These are phyloP conservation scores for Amphilophus citrinellus DNA, from an alignment of 2,113 vertebrate genomes.

Conservation along the genomic window DNA sequence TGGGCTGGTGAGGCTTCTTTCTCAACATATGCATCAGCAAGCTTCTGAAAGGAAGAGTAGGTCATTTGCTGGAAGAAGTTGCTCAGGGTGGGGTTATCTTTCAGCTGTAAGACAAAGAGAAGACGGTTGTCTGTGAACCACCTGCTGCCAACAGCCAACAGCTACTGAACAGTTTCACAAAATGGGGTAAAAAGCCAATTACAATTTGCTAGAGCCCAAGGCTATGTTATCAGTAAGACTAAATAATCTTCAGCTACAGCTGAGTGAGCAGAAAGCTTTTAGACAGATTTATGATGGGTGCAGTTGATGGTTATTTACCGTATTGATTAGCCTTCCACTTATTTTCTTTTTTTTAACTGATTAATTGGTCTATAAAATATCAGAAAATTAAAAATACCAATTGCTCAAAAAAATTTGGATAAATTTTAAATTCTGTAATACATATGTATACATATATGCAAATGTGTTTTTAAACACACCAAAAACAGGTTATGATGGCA, in stretches of 20 bases:
- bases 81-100: slow-evolving; percentile 77
- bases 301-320: neutral
- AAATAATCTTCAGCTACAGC: neutral
- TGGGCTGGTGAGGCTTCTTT: slow-evolving; percentile 49
- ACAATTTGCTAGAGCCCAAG: neutral
- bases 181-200: neutral
- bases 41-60: slow-evolving; percentile 85
- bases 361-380: neutral
- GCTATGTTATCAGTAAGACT: neutral
- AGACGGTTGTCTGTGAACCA: neutral
- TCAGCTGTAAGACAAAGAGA: slow-evolving; percentile 79
- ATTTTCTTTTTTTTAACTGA: neutral
- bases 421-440: neutral
- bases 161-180: neutral
- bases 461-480: neutral
- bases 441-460: neutral
- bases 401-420: neutral
- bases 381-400: neutral
- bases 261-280: neutral
- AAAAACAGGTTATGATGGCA: neutral
- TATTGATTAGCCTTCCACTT: slow-evolving; percentile 4
- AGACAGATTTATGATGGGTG: neutral
- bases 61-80: slow-evolving; percentile 83
- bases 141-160: neutral
- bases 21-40: slow-evolving; percentile 83